These are phyloP conservation scores for Fregetta grallaria DNA, from an alignment of 2,113 vertebrate species.

Conservation along the genomic window DNA sequence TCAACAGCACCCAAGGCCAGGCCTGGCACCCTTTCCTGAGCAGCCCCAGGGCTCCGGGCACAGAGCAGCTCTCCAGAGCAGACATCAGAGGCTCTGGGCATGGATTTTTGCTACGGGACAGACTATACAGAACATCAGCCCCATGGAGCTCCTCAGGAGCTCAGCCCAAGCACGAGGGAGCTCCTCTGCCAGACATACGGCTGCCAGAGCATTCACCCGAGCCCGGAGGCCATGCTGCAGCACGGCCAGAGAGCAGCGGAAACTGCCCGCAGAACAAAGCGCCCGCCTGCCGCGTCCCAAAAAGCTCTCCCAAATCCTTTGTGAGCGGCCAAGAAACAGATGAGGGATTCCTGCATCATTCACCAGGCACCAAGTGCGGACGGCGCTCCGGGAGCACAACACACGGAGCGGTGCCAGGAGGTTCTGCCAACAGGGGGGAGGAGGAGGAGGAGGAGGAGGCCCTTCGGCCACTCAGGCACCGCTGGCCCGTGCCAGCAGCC, in stretches of 20 bases:
- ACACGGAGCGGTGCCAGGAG: background rate
- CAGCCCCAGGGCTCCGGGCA: background rate
- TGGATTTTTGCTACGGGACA: background rate
- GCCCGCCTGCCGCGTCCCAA: accelerated
- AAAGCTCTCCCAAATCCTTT: background rate
- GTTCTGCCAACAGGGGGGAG: background rate
- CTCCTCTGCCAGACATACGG: background rate
- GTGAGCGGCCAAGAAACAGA: background rate
- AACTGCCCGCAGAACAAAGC: accelerated
- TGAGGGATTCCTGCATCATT: background rate
- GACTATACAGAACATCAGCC: background rate
- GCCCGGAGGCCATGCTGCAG: background rate
- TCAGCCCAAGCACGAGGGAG: background rate
- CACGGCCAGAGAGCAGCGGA: background rate
- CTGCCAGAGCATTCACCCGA: background rate
- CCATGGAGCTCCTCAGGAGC: background rate
- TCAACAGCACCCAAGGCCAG: background rate
- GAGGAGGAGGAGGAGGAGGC: background rate
- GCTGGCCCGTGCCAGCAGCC: background rate
- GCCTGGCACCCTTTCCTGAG: background rate
- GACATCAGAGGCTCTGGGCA: background rate
- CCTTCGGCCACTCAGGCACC: accelerated
- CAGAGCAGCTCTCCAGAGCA: background rate
- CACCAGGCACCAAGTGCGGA: background rate
- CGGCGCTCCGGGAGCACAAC: accelerated